phyloP scores from a whole-genome alignment of 2,888 invertebrate genomes.

The Quadroppia sp. region DNA sequence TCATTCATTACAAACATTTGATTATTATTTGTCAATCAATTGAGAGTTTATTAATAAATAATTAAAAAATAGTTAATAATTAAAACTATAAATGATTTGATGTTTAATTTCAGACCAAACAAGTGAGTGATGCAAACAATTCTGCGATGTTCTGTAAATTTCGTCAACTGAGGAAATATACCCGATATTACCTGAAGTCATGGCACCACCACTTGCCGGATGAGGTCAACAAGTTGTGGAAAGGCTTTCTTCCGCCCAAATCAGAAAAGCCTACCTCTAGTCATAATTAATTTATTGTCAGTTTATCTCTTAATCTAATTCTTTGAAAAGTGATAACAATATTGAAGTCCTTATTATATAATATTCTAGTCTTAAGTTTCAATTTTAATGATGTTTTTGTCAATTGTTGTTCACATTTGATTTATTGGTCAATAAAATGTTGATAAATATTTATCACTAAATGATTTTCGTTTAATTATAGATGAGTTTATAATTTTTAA shows the following conservation, averaged over 20 bases:
- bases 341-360: not conserved
- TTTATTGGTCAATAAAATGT: slow-evolving; percentile 8
- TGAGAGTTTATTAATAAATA: too few relatives aligned
- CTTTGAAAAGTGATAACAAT: slow-evolving; percentile 10
- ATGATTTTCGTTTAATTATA: too few relatives aligned
- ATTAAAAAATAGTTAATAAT: not conserved
- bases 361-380: not conserved
- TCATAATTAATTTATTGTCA: slow-evolving; percentile 18
- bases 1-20: too few relatives aligned
- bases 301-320: not conserved
- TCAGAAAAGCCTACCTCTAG: slow-evolving; percentile 43
- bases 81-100: not conserved
- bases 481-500: too few relatives aligned
- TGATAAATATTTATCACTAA: slow-evolving; percentile 9
- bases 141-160: slow-evolving; percentile 88
- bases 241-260: slow-evolving; percentile 49
- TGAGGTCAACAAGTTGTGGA: slow-evolving; percentile 49
- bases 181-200: slow-evolving; percentile 80
- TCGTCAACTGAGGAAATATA: slow-evolving; percentile 81
- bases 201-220: slow-evolving; percentile 85
- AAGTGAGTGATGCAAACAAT: slow-evolving; percentile 76
- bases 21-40: too few relatives aligned
- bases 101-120: slow-evolving; percentile 63
- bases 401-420: slow-evolving; percentile 3
- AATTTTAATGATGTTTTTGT: slow-evolving; percentile 4